Evolutionary conservation across 2,888 invertebrate species (phyloP), one percentile per base, ranked within the genome.

Genomic region (Mesochorus sp.): DNA sequence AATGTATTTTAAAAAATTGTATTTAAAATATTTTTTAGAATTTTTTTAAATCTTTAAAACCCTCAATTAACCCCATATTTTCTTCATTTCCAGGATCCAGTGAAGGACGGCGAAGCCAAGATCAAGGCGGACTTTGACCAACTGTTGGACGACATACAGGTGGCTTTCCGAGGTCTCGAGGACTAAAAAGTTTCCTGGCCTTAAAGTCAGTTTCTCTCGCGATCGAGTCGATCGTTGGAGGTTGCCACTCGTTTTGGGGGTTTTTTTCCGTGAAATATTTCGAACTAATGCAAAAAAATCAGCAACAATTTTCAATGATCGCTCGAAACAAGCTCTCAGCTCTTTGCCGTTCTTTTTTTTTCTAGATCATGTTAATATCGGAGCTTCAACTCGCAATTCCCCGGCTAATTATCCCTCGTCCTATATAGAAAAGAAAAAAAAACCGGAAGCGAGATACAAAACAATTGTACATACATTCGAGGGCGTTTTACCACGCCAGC

Each of bases 121-220:
- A 98, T 99, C 92, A 97, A 97, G 92, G 95, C 96, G 53, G 99
- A 99, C 89, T 99, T 97, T 92, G 99, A 99, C 91, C 98, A 98
- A 89, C 93, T 99, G 70, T 94, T 97, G 87, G 99, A 99, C 92
- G 97, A 98, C 91, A 97, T 99, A 94, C 97, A 98, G 87, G 96
- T 97, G 90, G 97, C 97, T 86, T 99, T 99, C 94, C 96, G 99
- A 92, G 99, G 98, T 93, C 94, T 99, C 89, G 99, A 99, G 93
- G 99, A 99, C 92, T 98, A 97, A 80, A 62, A 79, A 76, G 34
- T 39, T 71, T 76, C 66, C 76, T 76, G 61, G 80, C 66, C 47
- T 72, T 47, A 66, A 79, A 77, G 76, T 71, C 28, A 12, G 37
- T 39, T 42, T 24, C 39, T 71, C 57, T 73, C 70, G 72, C 75